A percentile compares a stretch with the other conserved stretches of the same genome.
phyloP scores from a whole-genome alignment of 2,113 vertebrate species.

The Pseudorectes ferrugineus region DNA sequence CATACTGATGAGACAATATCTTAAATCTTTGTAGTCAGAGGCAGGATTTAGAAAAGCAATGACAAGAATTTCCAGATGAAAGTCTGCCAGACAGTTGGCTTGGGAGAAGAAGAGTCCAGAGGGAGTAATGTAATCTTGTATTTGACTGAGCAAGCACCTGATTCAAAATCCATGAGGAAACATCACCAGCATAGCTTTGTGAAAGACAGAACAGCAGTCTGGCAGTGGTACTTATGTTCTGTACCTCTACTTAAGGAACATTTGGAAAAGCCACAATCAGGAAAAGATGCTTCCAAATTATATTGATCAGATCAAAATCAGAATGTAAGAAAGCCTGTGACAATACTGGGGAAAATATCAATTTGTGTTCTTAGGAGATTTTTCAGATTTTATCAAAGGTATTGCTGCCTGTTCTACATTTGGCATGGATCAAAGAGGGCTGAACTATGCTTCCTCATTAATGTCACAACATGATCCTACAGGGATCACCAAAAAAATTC shows the following conservation, averaged over 20 bases:
- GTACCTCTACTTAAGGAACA: neutral
- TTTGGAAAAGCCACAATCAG: neutral
- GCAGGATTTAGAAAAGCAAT: conserved; percentile 39
- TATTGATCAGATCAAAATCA: neutral
- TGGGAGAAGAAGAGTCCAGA: neutral
- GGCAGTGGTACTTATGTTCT: neutral
- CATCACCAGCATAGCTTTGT: neutral
- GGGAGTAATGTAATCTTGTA: neutral
- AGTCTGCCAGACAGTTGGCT: conserved; percentile 2
- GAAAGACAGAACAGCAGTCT: neutral
- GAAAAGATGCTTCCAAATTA: neutral
- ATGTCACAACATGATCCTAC: neutral
- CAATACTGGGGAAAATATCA: neutral
- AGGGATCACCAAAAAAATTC: neutral
- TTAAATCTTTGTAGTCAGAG: conserved; percentile 16
- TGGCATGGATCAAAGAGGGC: neutral
- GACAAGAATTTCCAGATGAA: conserved; percentile 26
- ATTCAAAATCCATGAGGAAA: conserved; percentile 7
- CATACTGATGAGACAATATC: conserved; percentile 17
- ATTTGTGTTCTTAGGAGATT: neutral
- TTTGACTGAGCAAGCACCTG: neutral
- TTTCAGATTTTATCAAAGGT: neutral
- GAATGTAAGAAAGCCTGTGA: neutral
- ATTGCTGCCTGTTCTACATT: neutral
- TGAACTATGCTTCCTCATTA: neutral